Percentiles rank a stretch among this genome's conserved stretches.
These are phyloP conservation scores for Andrena camellia DNA, from an alignment of 2,888 invertebrate species.

Conservation along the genomic window DNA sequence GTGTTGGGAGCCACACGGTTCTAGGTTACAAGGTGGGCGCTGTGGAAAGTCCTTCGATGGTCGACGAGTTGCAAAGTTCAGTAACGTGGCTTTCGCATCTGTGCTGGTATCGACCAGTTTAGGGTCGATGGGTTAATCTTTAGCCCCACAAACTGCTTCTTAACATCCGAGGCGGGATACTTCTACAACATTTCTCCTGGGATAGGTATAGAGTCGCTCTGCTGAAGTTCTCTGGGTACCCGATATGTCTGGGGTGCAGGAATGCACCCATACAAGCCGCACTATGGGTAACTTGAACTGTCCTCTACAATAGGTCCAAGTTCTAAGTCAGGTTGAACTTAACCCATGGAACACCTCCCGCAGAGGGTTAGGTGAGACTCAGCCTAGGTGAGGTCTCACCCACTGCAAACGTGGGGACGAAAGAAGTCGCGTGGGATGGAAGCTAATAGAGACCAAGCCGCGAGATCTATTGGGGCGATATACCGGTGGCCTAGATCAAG, in stretches of 20 bases:
- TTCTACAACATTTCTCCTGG: too few species aligned
- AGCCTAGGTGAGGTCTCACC: too few species aligned
- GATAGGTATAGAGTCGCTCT: background rate
- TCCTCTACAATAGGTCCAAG: background rate
- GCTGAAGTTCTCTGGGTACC: background rate
- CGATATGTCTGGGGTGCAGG: background rate
- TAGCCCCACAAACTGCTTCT: background rate
- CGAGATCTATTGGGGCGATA: background rate
- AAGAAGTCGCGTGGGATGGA: background rate
- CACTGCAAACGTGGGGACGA: background rate
- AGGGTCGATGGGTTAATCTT: slow-evolving; percentile 5
- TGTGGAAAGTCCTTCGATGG: background rate
- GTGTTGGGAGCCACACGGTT: slow-evolving; percentile 2
- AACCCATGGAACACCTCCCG: background rate
- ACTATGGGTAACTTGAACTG: too few species aligned
- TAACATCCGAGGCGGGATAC: background rate
- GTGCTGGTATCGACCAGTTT: background rate
- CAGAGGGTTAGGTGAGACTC: background rate
- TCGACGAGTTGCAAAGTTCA: background rate
- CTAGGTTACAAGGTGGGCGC: background rate
- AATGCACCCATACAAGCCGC: too few species aligned
- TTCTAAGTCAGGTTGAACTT: background rate
- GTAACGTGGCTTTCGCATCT: background rate
- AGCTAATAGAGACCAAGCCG: background rate
- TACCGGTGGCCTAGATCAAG: background rate